A percentile compares a stretch with the other conserved stretches of the same genome.
Conservation (phyloP, 1,140 invertebrate genomes). For the Halyomorpha halys region DNA sequence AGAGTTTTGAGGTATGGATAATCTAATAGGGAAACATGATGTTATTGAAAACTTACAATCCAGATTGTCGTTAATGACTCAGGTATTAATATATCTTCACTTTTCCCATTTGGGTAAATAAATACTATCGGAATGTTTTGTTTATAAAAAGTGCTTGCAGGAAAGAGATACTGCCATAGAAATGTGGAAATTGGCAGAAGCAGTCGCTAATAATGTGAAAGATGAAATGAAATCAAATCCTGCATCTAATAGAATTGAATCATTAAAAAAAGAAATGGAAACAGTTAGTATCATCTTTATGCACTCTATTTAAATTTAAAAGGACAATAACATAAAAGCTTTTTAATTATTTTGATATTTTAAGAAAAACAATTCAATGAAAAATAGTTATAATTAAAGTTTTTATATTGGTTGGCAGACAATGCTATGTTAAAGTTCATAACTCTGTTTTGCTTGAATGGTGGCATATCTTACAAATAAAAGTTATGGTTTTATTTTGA, state of each 20-base stretch:
- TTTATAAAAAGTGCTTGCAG: background rate
- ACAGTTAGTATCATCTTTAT: background rate
- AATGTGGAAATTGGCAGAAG: constrained; percentile 12
- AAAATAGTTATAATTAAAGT: too few species aligned
- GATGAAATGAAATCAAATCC: background rate
- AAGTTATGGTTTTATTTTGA: too few species aligned
- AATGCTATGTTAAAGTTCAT: too few species aligned
- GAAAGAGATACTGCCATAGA: constrained; percentile 11
- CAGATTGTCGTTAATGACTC: background rate
- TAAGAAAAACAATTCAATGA: too few species aligned
- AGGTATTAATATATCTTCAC: background rate
- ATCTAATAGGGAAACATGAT: background rate
- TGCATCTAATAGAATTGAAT: background rate
- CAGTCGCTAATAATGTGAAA: background rate
- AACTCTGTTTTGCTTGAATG: too few species aligned
- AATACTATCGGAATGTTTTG: too few species aligned
- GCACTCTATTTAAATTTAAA: background rate
- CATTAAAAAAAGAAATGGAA: constrained; percentile 18
- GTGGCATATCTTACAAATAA: too few species aligned
- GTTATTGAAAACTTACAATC: background rate
- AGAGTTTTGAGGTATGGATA: background rate
- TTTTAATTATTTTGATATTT: background rate
- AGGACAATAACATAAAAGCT: background rate
- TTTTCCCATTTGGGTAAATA: too few species aligned
- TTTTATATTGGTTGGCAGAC: too few species aligned